Evolutionary conservation across 2,888 invertebrate species (phyloP), one percentile per base, ranked within the genome.

Genomic region (Sericinus montela): DNA sequence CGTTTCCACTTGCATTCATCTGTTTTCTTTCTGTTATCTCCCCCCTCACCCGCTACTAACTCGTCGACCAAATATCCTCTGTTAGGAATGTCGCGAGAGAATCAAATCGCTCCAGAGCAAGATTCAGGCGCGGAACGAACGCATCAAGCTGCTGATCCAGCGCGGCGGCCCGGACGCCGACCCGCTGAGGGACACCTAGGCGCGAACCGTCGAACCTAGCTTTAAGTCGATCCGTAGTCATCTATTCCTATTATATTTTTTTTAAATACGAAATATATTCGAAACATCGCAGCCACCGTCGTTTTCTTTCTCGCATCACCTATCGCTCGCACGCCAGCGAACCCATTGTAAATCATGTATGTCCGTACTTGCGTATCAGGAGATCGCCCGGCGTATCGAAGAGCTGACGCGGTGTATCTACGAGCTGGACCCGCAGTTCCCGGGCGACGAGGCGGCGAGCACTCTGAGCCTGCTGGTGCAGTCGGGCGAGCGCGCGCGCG

Each of bases 71-170:
- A n/a, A 80, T 89, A 86, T 90, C 90, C 80, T 79, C 79, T 76
- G 75, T 63, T 88, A 97, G 96, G 93, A 93, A 81, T 94, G 92
- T 91, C 94, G 94, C 80, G 96, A 97, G 88, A 93, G 92, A 87
- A 93, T 96, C 71, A 95, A 94, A 81, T 92, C 93, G 79, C 92
- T 97, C 75, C 95, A 96, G 86, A 94, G 93, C 89, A 95, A 95
- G 91, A 95, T 97, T 74, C 92, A 93, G 73, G 94, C 95, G 87
- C 94, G 95, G 64, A 93, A 93, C 80, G 97, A 97, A 89, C 94
- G 96, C 76, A 94, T 96, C 75, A 97, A 96, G 86, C 90, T 95
- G 67, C 90, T 97, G 72, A 91, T 94, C 80, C 95, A 96, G 90
- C 94, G 95, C 77, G 97, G 96, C 87, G 93, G 93, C 68, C 96